Evolutionary conservation across 1,140 invertebrate species (phyloP), one percentile per base, ranked within the genome.

Genomic region (Tetramorium parvispinum): DNA sequence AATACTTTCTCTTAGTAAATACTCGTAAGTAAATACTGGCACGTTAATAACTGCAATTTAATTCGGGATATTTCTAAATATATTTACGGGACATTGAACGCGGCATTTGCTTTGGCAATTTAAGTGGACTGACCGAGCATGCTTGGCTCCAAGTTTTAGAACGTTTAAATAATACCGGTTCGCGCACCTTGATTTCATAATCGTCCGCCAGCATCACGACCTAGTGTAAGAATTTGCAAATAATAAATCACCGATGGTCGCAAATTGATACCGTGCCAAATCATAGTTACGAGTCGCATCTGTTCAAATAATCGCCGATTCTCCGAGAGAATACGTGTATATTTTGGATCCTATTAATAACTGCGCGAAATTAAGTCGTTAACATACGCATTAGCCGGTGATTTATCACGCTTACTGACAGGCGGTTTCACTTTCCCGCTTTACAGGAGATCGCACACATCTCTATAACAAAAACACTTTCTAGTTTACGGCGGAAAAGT

Each of bases 191-290:
- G 76, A 11, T 81, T 87, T 88, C 81, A 81, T 61, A 40, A 61
- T 75, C 46, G 76, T 61, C 68, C 66, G 6, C 51, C 46, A 73
- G 21, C 21, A 27, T 3, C 13, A 10, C n/a, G 40, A 27, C 32
- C 37, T 7, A 27, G 27, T 43, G 32, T 46, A 53, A 85, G 71
- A 76, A 76, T 49, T 68, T 61, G 57, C 10, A 5, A 86, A n/a
- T 21, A 7, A 77, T 89, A 81, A 88, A 86, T 89, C 87, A 78
- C 5, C 57, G 32, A n/a, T 21, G 16, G 40, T 61, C 24, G 27
- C 46, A 16, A 57, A 70, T 81, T 89, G 83, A 76, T 76, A 27
- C 49, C 27, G 40, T 13, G 87, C 87, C 88, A 88, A 89, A 81
- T 76, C 24, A 18, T 16, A 40, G 13, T 11, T 55, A 49, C 55